Conservation (phyloP, 2,113 vertebrate genomes). For the Silurus asotus region DNA sequence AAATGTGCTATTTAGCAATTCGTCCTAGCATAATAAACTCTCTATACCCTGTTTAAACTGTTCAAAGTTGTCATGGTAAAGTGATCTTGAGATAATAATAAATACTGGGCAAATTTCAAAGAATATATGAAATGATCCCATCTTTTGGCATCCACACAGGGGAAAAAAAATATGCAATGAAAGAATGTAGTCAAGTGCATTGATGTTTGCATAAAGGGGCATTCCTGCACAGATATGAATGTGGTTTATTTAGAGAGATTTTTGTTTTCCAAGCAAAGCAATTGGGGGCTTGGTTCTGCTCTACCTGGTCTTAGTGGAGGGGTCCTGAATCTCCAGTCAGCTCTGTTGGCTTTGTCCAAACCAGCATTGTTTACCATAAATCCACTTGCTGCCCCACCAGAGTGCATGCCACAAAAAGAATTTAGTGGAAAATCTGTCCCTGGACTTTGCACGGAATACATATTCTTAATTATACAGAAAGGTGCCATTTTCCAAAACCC, state of each 20-base stretch:
- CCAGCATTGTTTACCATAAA: slow-evolving; percentile 74
- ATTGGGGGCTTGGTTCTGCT: slow-evolving; percentile 58
- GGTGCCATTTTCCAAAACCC: slow-evolving; percentile 84
- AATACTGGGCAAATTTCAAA: background rate
- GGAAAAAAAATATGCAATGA: slow-evolving; percentile 20
- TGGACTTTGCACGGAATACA: slow-evolving; percentile 73
- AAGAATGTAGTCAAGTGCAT: slow-evolving; percentile 72
- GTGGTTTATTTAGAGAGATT: slow-evolving; percentile 68
- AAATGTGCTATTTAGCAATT: background rate
- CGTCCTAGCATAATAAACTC: background rate
- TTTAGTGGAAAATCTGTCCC: slow-evolving; percentile 74
- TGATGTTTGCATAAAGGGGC: slow-evolving; percentile 65
- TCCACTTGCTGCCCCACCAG: slow-evolving; percentile 75
- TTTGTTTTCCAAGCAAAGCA: slow-evolving; percentile 61
- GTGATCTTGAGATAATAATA: background rate
- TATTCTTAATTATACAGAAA: slow-evolving; percentile 80
- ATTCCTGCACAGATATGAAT: slow-evolving; percentile 66
- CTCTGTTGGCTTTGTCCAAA: slow-evolving; percentile 59
- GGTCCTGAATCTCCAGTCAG: slow-evolving; percentile 67
- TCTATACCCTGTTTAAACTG: slow-evolving; percentile 29
- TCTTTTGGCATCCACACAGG: slow-evolving; percentile 14
- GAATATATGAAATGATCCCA: background rate
- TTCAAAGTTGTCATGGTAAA: background rate
- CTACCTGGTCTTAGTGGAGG: slow-evolving; percentile 63
- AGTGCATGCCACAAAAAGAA: slow-evolving; percentile 76